Evolutionary conservation across 2,113 vertebrate genomes (phyloP).

Genomic region (Brachirus orientalis): DNA sequence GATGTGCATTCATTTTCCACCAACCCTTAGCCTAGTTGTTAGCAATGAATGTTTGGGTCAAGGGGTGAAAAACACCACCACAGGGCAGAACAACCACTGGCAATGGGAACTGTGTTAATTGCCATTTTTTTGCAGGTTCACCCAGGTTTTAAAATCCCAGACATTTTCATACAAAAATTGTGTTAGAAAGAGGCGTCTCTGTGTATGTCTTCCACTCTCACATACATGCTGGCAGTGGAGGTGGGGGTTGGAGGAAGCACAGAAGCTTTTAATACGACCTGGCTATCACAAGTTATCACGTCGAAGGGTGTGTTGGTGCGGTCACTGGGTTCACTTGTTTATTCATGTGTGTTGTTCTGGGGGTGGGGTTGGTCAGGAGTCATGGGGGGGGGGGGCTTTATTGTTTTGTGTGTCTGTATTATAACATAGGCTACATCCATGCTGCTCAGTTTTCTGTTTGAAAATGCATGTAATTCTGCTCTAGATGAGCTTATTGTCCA

Average conservation of each 20-base stretch:
- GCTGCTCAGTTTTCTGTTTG: too few relatives aligned
- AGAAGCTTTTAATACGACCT: slow-evolving; percentile 11
- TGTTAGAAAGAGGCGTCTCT: neutral
- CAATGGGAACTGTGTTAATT: too few relatives aligned
- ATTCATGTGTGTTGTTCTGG: slow-evolving; percentile 20
- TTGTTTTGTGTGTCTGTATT: neutral
- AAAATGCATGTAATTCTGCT: too few relatives aligned
- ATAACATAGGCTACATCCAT: too few relatives aligned
- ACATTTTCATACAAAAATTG: too few relatives aligned
- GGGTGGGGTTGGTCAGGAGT: neutral
- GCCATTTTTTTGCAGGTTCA: too few relatives aligned
- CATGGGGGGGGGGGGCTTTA: neutral
- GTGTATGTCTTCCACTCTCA: neutral
- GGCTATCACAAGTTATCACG: slow-evolving; percentile 37
- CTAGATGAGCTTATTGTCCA: neutral
- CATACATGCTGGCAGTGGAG: neutral
- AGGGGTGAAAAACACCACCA: too few relatives aligned
- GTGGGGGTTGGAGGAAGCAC: slow-evolving; percentile 1
- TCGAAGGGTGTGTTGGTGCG: slow-evolving; percentile 4
- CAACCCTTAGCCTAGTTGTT: too few relatives aligned
- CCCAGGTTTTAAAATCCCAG: too few relatives aligned
- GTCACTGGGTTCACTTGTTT: slow-evolving; percentile 26
- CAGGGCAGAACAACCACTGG: too few relatives aligned
- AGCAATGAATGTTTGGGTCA: too few relatives aligned
- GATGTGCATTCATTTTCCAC: too few relatives aligned